Evolutionary conservation across 2,797 vertebrate genomes (phyloP), one percentile per base, ranked within the genome.

Genomic region (Syngnathus acus): DNA sequence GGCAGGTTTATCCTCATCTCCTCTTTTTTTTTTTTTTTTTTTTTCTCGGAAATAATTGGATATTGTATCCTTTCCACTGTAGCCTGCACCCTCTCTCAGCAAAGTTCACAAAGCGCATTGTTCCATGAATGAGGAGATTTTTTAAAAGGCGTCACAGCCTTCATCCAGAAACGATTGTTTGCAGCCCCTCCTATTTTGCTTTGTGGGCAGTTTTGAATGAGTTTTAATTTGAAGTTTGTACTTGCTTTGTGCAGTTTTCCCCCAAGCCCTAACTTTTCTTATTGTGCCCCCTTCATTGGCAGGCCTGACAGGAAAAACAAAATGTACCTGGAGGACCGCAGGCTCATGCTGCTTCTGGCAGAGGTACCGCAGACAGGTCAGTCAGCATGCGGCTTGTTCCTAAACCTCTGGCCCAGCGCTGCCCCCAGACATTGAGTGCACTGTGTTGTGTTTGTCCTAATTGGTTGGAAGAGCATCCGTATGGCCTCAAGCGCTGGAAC

Each of bases 361-460:
- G 83, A 73, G 0, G 91, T 98, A 62, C 97, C 96, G 2, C 51
- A 86, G 68, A 94, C 89, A 90, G 96, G 97, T 98, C 76, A 72
- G 89, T 87, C 13, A 71, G 21, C 32, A 23, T 13, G 37, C 67
- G 62, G 63, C 4, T 43, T 19, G 32, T 54, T 40, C 37, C 42
- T 13, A 42, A 23, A 45, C 40, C n/a, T 43, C 40, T 38, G 62
- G 23, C 13, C 42, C 23, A 23, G 4, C 14, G 39, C 17, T 32
- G 23, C 13, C 26, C 43, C 40, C 23, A 48, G n/a, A 16, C 19
- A 16, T 32, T 23, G 37, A 5, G 23, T 10, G 26, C 2, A 23
- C 51, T 26, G 38, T 51, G 58, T 38, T 62, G 48, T 32, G 21
- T 45, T 55, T 43, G 60, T 45, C 42, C 53, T 72, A 74, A 83